Evolutionary conservation across 2,797 vertebrate genomes (phyloP).

Genomic region (Jordanella pulchra): DNA sequence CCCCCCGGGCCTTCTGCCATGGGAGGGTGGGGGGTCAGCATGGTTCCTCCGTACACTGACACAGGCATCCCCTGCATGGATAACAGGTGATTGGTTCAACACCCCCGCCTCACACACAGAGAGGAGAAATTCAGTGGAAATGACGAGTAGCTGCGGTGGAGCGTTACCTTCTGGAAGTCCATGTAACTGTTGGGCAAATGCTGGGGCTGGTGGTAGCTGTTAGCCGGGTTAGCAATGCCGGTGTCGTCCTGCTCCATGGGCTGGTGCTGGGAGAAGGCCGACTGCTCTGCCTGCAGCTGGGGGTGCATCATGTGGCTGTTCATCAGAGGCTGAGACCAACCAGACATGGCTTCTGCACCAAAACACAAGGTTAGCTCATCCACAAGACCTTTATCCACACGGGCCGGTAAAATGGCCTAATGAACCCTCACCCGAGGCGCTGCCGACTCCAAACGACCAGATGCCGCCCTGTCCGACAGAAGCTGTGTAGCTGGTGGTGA

Average conservation of each 20-base stretch:
- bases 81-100: constrained; percentile 2
- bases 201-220: constrained; percentile 94
- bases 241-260: constrained; percentile 98
- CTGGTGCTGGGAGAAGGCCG: constrained; percentile 96
- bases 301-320: constrained; percentile 93
- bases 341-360: constrained; percentile 90
- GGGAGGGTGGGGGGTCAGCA: constrained; percentile 93
- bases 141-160: background rate
- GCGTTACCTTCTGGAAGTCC: constrained; percentile 94
- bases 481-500: constrained; percentile 93
- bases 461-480: constrained; percentile 97
- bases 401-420: background rate
- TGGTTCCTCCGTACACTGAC: constrained; percentile 96
- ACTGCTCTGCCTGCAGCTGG: constrained; percentile 90
- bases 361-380: constrained; percentile 11
- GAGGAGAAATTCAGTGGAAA: background rate
- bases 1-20: constrained; percentile 93
- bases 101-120: background rate
- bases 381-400: background rate
- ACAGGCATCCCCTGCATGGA: constrained; percentile 89
- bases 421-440: constrained; percentile 84
- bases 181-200: constrained; percentile 94
- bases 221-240: constrained; percentile 95
- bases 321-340: constrained; percentile 98
- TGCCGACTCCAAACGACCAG: constrained; percentile 98